Conservation (phyloP, 2,888 invertebrate species). For the Euzophera pinguis region DNA sequence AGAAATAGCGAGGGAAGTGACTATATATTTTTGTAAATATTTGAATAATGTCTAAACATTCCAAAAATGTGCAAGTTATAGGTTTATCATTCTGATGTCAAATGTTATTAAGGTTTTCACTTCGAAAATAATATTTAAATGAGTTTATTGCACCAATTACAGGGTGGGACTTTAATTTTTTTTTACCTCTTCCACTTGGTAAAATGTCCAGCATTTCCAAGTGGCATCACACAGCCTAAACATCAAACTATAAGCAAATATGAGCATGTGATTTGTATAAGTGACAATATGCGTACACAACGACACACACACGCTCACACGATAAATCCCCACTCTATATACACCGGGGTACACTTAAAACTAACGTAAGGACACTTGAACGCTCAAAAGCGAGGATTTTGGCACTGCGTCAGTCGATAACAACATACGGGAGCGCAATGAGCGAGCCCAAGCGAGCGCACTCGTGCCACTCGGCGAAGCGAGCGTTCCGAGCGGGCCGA, state of each 20-base stretch:
- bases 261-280: not conserved
- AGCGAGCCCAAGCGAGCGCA: conserved; percentile 90
- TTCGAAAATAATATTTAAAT: too few relatives aligned
- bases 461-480: conserved; percentile 96
- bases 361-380: conserved; percentile 75
- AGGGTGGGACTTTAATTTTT: too few relatives aligned
- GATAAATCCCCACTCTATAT: conserved; percentile 23
- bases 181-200: too few relatives aligned
- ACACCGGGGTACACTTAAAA: conserved; percentile 45
- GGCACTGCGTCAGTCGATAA: conserved; percentile 87
- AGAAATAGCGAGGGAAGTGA: too few relatives aligned
- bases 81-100: too few relatives aligned
- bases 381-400: conserved; percentile 36
- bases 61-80: too few relatives aligned
- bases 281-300: not conserved
- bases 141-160: too few relatives aligned
- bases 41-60: too few relatives aligned
- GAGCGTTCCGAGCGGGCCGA: conserved; percentile 46
- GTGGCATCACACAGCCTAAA: too few relatives aligned
- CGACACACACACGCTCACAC: not conserved
- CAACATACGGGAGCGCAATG: conserved; percentile 97
- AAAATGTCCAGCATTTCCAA: too few relatives aligned
- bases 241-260: not conserved
- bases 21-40: too few relatives aligned
- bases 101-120: too few relatives aligned